Base-by-base conservation (phyloP, 2,113 vertebrate species). In the Coracopsis vasa region DNA sequence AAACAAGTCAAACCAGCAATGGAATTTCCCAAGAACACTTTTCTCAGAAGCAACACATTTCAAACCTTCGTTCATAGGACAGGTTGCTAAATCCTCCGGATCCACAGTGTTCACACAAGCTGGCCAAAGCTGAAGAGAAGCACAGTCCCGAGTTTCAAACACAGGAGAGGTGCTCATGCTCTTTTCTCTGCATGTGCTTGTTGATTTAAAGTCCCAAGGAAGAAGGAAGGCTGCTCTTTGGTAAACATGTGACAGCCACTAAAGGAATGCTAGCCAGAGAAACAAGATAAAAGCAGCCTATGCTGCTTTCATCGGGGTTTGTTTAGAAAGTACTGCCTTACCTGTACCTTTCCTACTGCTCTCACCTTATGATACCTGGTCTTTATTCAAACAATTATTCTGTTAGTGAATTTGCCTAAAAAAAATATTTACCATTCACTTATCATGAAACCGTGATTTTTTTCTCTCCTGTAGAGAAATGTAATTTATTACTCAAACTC, bases 261-360 rank as follows among this genome's bases (percentile, higher is more conserved):
- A 69, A 92, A 98, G 94, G 96, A 98, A 97, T 98, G 95, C 50
- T 86, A 97, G 88, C 91, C 69, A 66, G 82, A 94, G 73, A 90
- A 96, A 85, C 4, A 47, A 85, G 82, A 96, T 82, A 97, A 97
- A 97, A 97, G 90, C 61, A 65, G 91, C 62, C 65, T 13, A 13
- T 47, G 61, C 85, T 9, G n/a, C 79, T 97, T 96, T 81, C 10
- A 5, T 29, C 6, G 2, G 17, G 9, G 29, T 61, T 33, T 88
- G 50, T 47, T 80, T 86, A 77, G 74, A 93, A 89, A 14, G 27
- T 60, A 62, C 18, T 75, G 41, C 77, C 90, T 88, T 70, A 91
- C 73, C 86, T 50, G 71, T 48, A 69, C 54, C 70, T 88, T 80
- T 58, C 35, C 25, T 35, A 54, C 72, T 64, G 23, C 11, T 78